A percentile compares a stretch with the other conserved stretches of the same genome.
Conservation (phyloP, 53 echinoderm and acorn worm species). For the Holothuria scabra region DNA sequence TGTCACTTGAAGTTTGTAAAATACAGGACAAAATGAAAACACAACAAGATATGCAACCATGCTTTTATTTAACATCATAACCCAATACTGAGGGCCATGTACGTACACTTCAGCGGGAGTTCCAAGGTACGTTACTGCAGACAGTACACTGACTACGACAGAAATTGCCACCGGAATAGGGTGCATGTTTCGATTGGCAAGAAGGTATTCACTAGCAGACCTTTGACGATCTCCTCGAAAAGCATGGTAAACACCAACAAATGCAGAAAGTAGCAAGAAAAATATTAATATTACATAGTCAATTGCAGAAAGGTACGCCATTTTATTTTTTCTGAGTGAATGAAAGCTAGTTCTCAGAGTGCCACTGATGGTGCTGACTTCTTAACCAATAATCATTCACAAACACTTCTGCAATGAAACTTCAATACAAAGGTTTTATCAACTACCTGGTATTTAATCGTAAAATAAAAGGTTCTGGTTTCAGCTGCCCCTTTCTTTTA, state of each 20-base stretch:
- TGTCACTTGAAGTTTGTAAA: conserved; percentile 16
- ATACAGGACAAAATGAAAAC: conserved; percentile 30
- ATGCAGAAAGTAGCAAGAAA: conserved; percentile 12
- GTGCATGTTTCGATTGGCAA: conserved; percentile 46
- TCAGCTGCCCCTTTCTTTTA: no score
- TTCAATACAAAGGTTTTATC: no score
- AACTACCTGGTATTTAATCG: no score
- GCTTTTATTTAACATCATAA: neutral
- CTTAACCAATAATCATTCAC: no score
- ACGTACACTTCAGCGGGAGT: conserved; percentile 40
- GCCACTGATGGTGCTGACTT: no score
- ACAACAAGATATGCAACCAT: conserved; percentile 2
- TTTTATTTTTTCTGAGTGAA: neutral
- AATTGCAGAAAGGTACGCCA: conserved; percentile 21
- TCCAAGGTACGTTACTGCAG: conserved; percentile 36
- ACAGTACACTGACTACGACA: conserved; percentile 35
- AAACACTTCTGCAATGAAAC: no score
- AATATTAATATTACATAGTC: conserved; percentile 21
- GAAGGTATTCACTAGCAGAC: conserved; percentile 34
- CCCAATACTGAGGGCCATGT: conserved; percentile 32
- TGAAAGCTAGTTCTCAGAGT: no score
- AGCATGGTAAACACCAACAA: conserved; percentile 32
- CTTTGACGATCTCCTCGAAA: conserved; percentile 19
- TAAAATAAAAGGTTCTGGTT: no score
- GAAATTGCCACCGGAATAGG: conserved; percentile 26